phyloP scores from a whole-genome alignment of 2,113 vertebrate species.

The Anarrhichthys ocellatus region DNA sequence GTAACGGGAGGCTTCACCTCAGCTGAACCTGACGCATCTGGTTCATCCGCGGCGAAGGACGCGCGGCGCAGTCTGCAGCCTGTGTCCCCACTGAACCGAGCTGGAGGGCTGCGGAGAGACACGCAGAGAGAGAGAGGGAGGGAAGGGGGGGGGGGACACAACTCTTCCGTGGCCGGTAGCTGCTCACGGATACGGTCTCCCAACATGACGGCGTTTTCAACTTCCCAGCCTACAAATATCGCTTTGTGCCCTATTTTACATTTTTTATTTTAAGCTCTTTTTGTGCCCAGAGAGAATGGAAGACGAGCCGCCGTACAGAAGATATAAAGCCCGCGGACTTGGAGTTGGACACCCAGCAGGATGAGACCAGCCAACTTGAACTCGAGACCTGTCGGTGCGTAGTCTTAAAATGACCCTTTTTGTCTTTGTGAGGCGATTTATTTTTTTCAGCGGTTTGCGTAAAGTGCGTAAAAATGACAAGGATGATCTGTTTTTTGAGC shows the following conservation, averaged over 20 bases:
- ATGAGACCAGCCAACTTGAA: constrained; percentile 66
- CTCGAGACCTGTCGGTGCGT: constrained; percentile 68
- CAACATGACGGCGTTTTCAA: not conserved
- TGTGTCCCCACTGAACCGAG: constrained; percentile 72
- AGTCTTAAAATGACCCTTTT: constrained; percentile 17
- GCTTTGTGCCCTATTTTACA: constrained; percentile 13
- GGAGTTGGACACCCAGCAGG: constrained; percentile 58
- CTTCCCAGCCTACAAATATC: constrained; percentile 13
- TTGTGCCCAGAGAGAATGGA: constrained; percentile 33
- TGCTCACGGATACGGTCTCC: constrained; percentile 1
- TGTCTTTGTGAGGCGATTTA: not conserved
- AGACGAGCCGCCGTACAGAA: constrained; percentile 41
- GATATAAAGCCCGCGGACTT: constrained; percentile 58
- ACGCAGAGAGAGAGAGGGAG: constrained; percentile 12
- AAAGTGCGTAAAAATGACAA: constrained; percentile 25
- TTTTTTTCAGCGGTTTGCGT: not conserved
- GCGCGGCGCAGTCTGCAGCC: constrained; percentile 63
- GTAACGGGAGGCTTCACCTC: constrained; percentile 82
- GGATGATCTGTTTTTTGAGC: not conserved
- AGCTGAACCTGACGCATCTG: constrained; percentile 83
- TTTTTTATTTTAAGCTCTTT: not conserved
- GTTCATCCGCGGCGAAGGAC: constrained; percentile 67
- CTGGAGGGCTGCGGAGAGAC: constrained; percentile 45
- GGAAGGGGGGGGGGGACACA: constrained; percentile 10
- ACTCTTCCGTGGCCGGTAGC: constrained; percentile 1